Evolutionary conservation across 2,113 vertebrate genomes (phyloP).

Genomic region (Ciconia maguari): DNA sequence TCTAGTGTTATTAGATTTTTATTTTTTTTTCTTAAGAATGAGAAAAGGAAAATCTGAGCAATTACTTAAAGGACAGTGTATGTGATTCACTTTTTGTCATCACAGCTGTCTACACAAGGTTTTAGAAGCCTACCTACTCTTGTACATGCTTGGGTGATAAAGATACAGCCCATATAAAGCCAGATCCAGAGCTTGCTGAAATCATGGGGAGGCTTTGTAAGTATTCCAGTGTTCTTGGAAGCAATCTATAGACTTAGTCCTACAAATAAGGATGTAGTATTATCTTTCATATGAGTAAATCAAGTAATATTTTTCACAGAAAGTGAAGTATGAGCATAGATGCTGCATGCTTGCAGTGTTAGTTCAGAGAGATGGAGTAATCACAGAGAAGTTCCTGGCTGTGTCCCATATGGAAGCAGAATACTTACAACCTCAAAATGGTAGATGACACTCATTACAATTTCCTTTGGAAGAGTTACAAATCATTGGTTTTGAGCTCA

Average conservation of each 20-base stretch:
- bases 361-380: not conserved
- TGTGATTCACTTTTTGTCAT: slow-evolving; percentile 33
- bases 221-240: not conserved
- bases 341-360: not conserved
- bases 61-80: not conserved
- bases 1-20: not conserved
- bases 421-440: not conserved
- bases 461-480: not conserved
- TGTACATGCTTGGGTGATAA: not conserved
- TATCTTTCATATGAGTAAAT: not conserved
- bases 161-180: not conserved
- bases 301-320: not conserved
- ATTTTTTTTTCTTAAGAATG: not conserved
- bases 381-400: not conserved
- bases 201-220: not conserved
- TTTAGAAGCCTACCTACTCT: not conserved
- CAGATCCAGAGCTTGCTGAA: not conserved
- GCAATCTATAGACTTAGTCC: not conserved
- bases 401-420: not conserved
- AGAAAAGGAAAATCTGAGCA: slow-evolving; percentile 3
- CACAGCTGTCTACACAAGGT: slow-evolving; percentile 19
- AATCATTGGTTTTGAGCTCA: not conserved
- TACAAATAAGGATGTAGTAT: not conserved
- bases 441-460: not conserved
- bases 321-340: not conserved